Evolutionary conservation across 1,140 invertebrate genomes (phyloP).

Genomic region (Sycophila sp.): DNA sequence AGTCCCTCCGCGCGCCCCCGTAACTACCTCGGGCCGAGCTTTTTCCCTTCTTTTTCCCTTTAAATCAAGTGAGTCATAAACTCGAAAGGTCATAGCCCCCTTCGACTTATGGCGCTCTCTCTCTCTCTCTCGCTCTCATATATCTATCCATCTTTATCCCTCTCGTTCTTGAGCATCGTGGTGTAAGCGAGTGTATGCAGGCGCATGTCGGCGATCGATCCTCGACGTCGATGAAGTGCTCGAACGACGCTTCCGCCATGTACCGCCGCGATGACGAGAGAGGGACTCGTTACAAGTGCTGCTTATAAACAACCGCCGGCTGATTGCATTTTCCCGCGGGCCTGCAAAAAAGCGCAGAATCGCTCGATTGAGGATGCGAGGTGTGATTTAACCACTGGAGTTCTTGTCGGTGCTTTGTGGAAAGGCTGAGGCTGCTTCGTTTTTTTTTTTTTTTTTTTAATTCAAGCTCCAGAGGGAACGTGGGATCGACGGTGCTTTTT

Average conservation of each 20-base stretch:
- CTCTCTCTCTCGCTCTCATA: neutral
- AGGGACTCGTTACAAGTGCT: neutral
- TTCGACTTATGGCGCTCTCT: no score
- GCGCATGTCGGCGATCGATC: neutral
- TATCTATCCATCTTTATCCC: neutral
- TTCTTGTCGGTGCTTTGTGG: neutral
- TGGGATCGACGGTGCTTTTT: no score
- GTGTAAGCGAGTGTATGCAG: no score
- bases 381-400: no score
- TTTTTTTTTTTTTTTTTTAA: no score
- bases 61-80: conserved; percentile 47
- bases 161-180: no score
- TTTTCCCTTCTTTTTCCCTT: conserved; percentile 35
- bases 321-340: neutral
- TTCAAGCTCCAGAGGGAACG: no score
- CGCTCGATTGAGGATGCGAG: neutral
- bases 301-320: neutral
- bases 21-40: conserved; percentile 8
- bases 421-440: no score
- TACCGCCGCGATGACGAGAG: neutral
- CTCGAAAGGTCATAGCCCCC: conserved; percentile 28
- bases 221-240: conserved; percentile 21
- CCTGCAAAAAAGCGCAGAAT: neutral
- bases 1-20: neutral
- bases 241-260: neutral